These are phyloP conservation scores for Prorops nasuta DNA, from an alignment of 1,140 invertebrate species.

Conservation along the genomic window DNA sequence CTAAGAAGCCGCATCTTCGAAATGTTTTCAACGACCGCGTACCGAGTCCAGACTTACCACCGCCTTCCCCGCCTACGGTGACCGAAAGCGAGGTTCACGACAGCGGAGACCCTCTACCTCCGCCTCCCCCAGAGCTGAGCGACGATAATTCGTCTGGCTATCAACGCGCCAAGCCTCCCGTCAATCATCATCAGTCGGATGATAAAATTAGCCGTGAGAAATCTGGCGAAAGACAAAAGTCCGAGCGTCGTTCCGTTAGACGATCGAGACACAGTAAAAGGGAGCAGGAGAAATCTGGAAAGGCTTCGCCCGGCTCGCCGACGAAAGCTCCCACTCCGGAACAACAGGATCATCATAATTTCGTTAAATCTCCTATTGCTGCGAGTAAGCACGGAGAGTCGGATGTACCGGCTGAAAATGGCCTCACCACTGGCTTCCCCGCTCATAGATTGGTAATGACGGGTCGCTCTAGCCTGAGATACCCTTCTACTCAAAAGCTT, in stretches of 20 bases:
- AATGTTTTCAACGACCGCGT: constrained; percentile 58
- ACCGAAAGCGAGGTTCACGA: constrained; percentile 63
- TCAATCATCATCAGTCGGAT: constrained; percentile 16
- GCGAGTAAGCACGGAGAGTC: constrained; percentile 27
- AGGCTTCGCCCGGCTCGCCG: constrained; percentile 32
- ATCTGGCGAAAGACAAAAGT: constrained; percentile 39
- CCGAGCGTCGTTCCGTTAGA: constrained; percentile 37
- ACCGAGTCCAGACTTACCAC: constrained; percentile 72
- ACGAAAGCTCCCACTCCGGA: constrained; percentile 24
- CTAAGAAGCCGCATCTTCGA: constrained; percentile 74
- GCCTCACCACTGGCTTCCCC: constrained; percentile 36
- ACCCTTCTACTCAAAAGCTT: constrained; percentile 52
- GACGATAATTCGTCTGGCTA: constrained; percentile 29
- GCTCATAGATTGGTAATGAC: constrained; percentile 40
- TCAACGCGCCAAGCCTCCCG: constrained; percentile 12
- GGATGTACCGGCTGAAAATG: constrained; percentile 37
- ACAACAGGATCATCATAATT: constrained; percentile 30
- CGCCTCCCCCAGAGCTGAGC: constrained; percentile 63
- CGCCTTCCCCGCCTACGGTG: constrained; percentile 65
- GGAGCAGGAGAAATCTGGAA: constrained; percentile 25
- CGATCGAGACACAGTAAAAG: constrained; percentile 36
- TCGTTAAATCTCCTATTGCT: constrained; percentile 14
- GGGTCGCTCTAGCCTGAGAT: constrained; percentile 51
- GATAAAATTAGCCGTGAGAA: constrained; percentile 19
- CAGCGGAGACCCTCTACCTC: constrained; percentile 72